Evolutionary conservation across 2,113 vertebrate species (phyloP).

Genomic region (Corydoras sp.): DNA sequence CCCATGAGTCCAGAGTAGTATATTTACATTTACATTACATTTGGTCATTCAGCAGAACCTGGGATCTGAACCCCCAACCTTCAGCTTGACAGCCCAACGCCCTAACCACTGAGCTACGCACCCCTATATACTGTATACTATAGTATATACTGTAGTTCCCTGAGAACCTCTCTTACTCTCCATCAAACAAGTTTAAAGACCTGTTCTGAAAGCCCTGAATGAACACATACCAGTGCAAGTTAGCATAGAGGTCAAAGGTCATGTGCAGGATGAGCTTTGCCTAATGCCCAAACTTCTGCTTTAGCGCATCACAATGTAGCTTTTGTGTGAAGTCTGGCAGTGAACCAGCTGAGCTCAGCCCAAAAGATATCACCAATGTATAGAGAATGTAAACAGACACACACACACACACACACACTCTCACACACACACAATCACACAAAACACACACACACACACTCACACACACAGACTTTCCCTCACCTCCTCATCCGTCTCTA

Average conservation of each 20-base stretch:
- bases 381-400: background rate
- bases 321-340: slow-evolving; percentile 30
- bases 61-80: too few species aligned
- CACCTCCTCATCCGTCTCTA: slow-evolving; percentile 89
- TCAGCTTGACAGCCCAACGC: too few species aligned
- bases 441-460: background rate
- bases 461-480: slow-evolving; percentile 38
- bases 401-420: background rate
- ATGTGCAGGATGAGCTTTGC: background rate
- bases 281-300: background rate
- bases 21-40: too few species aligned
- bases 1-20: too few species aligned
- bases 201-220: too few species aligned
- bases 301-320: slow-evolving; percentile 24
- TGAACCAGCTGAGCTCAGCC: slow-evolving; percentile 38
- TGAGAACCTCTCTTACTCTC: too few species aligned
- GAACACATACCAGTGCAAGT: too few species aligned
- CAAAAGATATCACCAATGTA: background rate
- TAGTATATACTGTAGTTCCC: too few species aligned
- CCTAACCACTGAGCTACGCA: too few species aligned
- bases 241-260: slow-evolving; percentile 7
- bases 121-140: too few species aligned
- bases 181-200: too few species aligned
- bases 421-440: background rate
- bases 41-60: too few species aligned